A percentile compares a stretch with the other conserved stretches of the same genome.
phyloP scores from a whole-genome alignment of 2,888 invertebrate genomes.

The Drosophila pseudotalamancana region DNA sequence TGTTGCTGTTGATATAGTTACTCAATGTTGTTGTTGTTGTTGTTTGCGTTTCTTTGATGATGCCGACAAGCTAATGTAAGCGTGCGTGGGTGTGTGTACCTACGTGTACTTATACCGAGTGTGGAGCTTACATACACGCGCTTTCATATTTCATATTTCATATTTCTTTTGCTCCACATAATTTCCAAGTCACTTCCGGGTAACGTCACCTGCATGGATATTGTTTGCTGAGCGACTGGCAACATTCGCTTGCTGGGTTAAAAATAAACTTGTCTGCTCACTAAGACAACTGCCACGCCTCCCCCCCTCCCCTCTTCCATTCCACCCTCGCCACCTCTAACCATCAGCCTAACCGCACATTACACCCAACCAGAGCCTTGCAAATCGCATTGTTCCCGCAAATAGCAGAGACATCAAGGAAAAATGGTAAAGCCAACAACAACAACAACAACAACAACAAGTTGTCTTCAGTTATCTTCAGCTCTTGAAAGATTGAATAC shows the following conservation, averaged over 20 bases:
- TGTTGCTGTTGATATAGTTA: not conserved
- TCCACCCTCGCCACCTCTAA: no score
- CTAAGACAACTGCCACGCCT: no score
- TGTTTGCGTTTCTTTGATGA: not conserved
- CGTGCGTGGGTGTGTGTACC: not conserved
- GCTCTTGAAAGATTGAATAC: not conserved
- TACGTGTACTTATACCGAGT: not conserved
- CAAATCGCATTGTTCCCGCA: not conserved
- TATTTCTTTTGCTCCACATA: slow-evolving; percentile 14
- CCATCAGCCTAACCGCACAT: no score
- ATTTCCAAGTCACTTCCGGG: slow-evolving; percentile 35
- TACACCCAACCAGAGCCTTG: not conserved
- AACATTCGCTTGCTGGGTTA: slow-evolving; percentile 1
- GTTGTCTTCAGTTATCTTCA: not conserved
- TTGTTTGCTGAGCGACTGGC: slow-evolving; percentile 22
- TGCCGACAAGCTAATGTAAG: not conserved
- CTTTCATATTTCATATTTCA: not conserved
- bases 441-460: not conserved
- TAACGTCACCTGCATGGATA: slow-evolving; percentile 17
- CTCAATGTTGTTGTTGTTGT: not conserved
- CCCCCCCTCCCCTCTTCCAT: no score
- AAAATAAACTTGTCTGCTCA: slow-evolving; percentile 21
- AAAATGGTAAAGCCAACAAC: slow-evolving; percentile 2
- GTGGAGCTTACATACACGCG: not conserved
- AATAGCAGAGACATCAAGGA: slow-evolving; percentile 8